Percentiles rank a stretch among this genome's conserved stretches.
Conservation (phyloP, 2,113 vertebrate species). For the Noturus placidus region DNA sequence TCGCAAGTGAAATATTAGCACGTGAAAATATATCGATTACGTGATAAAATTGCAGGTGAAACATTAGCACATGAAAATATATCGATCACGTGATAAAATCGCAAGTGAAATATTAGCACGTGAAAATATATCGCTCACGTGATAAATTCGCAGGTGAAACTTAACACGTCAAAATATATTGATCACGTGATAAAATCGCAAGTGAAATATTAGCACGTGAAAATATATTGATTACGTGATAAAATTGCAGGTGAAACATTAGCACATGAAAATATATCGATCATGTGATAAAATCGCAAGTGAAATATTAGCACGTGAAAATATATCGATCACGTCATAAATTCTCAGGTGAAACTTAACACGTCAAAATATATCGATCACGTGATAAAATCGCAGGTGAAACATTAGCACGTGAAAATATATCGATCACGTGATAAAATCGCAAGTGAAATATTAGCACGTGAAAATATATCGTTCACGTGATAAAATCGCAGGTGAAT, state of each 20-base stretch:
- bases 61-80: neutral
- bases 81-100: too few species aligned
- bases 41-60: too few species aligned
- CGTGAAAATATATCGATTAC: neutral
- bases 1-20: neutral
- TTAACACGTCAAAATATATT: neutral
- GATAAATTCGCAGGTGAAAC: neutral
- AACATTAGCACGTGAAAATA: neutral
- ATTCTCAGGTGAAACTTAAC: neutral
- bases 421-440: neutral
- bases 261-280: neutral
- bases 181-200: neutral
- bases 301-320: neutral
- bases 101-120: too few species aligned
- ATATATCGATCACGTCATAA: neutral
- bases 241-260: neutral
- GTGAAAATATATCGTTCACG: too few species aligned
- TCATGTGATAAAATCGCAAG: neutral
- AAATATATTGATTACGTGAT: neutral
- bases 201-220: neutral
- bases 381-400: neutral
- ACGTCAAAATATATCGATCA: neutral
- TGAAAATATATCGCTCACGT: neutral
- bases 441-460: neutral
- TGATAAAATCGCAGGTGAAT: neutral